Evolutionary conservation across 1,140 invertebrate genomes (phyloP).

Genomic region (Caerostris extrusa): DNA sequence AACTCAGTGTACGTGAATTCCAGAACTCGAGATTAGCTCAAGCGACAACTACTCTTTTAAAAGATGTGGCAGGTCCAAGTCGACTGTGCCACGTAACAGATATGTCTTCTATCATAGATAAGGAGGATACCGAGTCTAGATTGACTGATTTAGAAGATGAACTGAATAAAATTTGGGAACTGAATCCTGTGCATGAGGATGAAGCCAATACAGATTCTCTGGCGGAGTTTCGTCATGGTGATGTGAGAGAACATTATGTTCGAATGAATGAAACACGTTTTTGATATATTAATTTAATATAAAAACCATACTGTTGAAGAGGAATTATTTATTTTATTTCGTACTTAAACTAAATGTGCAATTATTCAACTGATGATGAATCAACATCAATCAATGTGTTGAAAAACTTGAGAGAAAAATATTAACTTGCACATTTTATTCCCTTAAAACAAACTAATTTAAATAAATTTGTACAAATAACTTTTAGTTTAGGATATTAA

Average conservation of each 20-base stretch:
- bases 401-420: too few relatives aligned
- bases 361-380: too few relatives aligned
- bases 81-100: background rate
- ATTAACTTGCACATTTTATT: too few relatives aligned
- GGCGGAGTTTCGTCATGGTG: background rate
- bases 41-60: background rate
- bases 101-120: background rate
- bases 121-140: conserved; percentile 64
- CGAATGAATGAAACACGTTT: conserved; percentile 68
- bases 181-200: conserved; percentile 22
- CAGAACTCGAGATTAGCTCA: background rate
- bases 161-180: conserved; percentile 71
- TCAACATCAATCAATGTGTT: too few relatives aligned
- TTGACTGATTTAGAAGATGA: conserved; percentile 75
- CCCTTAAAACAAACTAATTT: too few relatives aligned
- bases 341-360: too few relatives aligned
- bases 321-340: too few relatives aligned
- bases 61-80: conserved; percentile 34
- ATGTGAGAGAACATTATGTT: conserved; percentile 53
- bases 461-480: too few relatives aligned
- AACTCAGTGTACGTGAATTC: conserved; percentile 47
- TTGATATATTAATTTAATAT: background rate
- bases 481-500: too few relatives aligned
- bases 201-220: background rate
- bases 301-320: too few relatives aligned